Evolutionary conservation across 2,888 invertebrate genomes (phyloP), one percentile per base, ranked within the genome.

Genomic region (Lycocerus yunnanus): DNA sequence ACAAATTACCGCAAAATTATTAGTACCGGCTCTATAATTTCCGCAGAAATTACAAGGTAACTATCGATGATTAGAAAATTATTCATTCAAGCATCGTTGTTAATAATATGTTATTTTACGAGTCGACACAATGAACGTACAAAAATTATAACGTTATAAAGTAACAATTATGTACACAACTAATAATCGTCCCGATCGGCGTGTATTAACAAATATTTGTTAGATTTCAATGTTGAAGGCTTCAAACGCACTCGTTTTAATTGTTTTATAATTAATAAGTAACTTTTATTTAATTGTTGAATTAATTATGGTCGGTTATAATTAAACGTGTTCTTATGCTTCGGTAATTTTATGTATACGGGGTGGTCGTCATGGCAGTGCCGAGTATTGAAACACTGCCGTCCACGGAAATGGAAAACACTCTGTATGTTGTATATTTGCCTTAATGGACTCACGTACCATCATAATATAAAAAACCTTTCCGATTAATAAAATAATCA

Each of bases 1-100:
- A 72, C 20, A 66, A 67, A 72, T 72, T 72, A 61, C 67, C 61
- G 24, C 67, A 61, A 72, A 72, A 72, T 72, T 72, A 72, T 66
- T 72, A 67, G 61, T 66, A 63, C 67, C 72, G 67, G n/a, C 72
- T 67, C 67, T 72, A 61, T 72, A 72, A 72, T 72, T 72, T 68
- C 67, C 58, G 67, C 43, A 58, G 67, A 72, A 72, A 72, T 72
- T 72, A 72, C 72, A 72, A 68, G 72, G 67, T 72, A 72, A 72
- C 67, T 72, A 72, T 72, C 72, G 67, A 72, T 67, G 72, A 72
- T 72, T 72, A 72, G 72, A 72, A 72, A 72, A 72, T 72, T 72
- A 72, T 72, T 72, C 72, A 72, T 72, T 72, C 72, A 72, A 68
- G 72, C 67, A 72, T 72, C 43, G 61, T 63, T 20, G 72, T 27